A percentile compares a stretch with the other conserved stretches of the same genome.
Evolutionary conservation across 2,113 vertebrate genomes (phyloP).

Genomic region (Periophthalmodon schlosseri): DNA sequence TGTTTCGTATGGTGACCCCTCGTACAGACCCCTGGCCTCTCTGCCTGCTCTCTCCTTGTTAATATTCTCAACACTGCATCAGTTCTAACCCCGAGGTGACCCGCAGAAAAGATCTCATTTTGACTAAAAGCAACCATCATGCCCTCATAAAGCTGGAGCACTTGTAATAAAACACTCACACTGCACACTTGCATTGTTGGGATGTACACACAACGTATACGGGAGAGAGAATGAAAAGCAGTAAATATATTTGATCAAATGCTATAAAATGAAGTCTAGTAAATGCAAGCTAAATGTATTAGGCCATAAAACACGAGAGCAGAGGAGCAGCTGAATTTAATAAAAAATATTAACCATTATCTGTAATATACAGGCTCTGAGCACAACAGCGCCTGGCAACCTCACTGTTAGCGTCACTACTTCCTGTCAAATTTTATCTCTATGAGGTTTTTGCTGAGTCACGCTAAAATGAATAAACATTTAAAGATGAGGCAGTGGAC

Average conservation of each 20-base stretch:
- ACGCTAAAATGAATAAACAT: too few species aligned
- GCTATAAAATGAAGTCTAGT: conserved; percentile 11
- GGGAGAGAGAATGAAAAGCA: conserved; percentile 16
- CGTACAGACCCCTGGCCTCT: conserved; percentile 17
- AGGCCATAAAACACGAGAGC: conserved; percentile 24
- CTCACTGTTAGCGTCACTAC: too few species aligned
- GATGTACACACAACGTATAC: background rate
- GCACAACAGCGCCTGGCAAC: too few species aligned
- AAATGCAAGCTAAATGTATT: conserved; percentile 35
- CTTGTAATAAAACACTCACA: conserved; percentile 16
- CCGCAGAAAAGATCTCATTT: conserved; percentile 57
- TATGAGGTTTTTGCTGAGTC: too few species aligned
- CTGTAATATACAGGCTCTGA: background rate
- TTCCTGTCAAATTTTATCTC: too few species aligned
- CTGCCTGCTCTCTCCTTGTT: conserved; percentile 29
- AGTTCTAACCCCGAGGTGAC: conserved; percentile 43
- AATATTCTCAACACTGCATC: conserved; percentile 53
- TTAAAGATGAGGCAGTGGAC: too few species aligned
- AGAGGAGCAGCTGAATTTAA: conserved; percentile 19
- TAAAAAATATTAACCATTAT: conserved; percentile 31
- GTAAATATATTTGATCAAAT: conserved; percentile 19
- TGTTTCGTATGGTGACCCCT: conserved; percentile 35
- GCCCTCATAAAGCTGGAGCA: conserved; percentile 44
- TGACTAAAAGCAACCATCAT: conserved; percentile 54
- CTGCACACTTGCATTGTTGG: background rate